These are phyloP conservation scores for Tanytarsus gracilentus DNA, from an alignment of 2,888 invertebrate species.

Conservation along the genomic window DNA sequence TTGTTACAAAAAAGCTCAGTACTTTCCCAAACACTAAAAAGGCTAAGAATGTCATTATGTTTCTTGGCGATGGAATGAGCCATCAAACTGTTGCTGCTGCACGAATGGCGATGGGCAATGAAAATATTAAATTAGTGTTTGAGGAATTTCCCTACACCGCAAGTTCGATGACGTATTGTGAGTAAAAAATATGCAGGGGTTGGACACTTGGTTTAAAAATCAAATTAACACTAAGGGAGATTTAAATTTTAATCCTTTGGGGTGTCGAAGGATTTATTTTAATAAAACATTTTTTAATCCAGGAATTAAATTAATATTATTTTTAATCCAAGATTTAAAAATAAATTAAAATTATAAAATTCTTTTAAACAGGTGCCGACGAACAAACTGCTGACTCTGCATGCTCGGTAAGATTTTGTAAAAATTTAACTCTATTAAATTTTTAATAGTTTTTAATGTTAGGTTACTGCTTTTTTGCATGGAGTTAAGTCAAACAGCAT, in stretches of 20 bases:
- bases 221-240: too few relatives aligned
- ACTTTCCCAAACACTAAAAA: neutral
- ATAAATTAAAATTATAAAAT: neutral
- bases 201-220: too few relatives aligned
- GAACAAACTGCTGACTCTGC: constrained; percentile 59
- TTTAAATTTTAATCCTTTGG: too few relatives aligned
- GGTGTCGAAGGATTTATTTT: too few relatives aligned
- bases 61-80: constrained; percentile 62
- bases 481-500: constrained; percentile 66
- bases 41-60: constrained; percentile 57
- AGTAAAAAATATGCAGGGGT: too few relatives aligned
- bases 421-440: too few relatives aligned
- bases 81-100: constrained; percentile 51
- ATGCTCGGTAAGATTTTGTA: too few relatives aligned
- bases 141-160: constrained; percentile 55
- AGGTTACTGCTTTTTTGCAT: constrained; percentile 60
- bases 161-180: constrained; percentile 55
- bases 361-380: neutral
- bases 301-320: too few relatives aligned
- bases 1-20: constrained; percentile 32
- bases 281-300: too few relatives aligned
- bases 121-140: constrained; percentile 44
- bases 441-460: too few relatives aligned
- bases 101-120: neutral
- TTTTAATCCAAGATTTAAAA: too few relatives aligned